Evolutionary conservation across 53 echinoderm and acorn worm genomes (phyloP), one percentile per base, ranked within the genome.

Genomic region (Apostichopus leukothele): DNA sequence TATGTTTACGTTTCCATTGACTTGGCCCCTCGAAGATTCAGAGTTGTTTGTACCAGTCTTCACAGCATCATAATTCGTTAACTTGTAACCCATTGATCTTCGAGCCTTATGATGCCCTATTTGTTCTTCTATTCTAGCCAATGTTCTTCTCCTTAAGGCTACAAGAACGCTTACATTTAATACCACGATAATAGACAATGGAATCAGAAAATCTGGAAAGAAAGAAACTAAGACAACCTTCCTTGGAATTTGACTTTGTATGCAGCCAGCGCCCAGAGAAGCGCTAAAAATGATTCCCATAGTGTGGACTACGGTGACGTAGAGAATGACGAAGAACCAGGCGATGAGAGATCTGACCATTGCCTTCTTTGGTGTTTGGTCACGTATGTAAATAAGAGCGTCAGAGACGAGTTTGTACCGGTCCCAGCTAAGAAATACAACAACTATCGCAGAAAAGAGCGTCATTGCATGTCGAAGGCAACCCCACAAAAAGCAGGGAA

Each of bases 321-420:
- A 87, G 9, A 22, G 6, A 9, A 74, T 51, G 59, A 75, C 75
- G 7, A 74, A 21, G 4, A 75, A 8, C 87, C 74, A 87, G 4
- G 18, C 75, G n/a, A 74, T 16, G 4, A 51, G 1, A n/a, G 74
- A 7, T 14, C 75, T 74, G 50, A 18, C 7, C 75, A 10, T 51
- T 50, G 87, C 87, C n/a, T 51, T 87, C 50, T 55, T 87, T 19
- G 87, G 74, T n/a, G 87, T 74, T 50, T 87, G 75, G 54, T 87
- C 87, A 26, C 87, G 73, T n/a, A 7, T 6, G 52, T 87, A 87
- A 18, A 23, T 74, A 11, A 87, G 57, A 14, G 87, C 74, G n/a
- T 87, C 52, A 11, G 87, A 87, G 6, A 87, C 75, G 13, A 87
- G 74, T 57, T 54, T 73, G 87, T 87, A 87, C n/a, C 87, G 87